These are phyloP conservation scores for Nomada ruficornis DNA, from an alignment of 2,888 invertebrate genomes.

Conservation along the genomic window DNA sequence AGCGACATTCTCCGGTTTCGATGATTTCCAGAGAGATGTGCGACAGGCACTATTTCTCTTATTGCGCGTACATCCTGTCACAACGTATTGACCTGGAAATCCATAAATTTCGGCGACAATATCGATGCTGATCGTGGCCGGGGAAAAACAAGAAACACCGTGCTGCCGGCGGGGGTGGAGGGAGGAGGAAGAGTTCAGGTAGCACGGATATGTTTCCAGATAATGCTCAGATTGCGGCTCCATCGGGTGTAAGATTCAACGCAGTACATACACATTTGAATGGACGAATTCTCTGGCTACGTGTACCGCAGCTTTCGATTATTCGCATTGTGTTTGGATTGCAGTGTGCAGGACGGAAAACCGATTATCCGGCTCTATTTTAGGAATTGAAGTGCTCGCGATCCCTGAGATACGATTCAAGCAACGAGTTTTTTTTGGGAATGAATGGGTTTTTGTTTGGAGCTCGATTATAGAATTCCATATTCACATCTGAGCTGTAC, in stretches of 20 bases:
- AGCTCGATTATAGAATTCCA: too few species aligned
- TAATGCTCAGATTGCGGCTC: slow-evolving; percentile 49
- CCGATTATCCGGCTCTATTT: neutral
- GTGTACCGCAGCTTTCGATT: neutral
- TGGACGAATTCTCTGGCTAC: neutral
- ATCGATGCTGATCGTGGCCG: slow-evolving; percentile 50
- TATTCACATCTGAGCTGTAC: too few species aligned
- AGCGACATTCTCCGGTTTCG: slow-evolving; percentile 20
- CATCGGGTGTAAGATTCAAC: slow-evolving; percentile 60
- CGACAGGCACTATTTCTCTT: slow-evolving; percentile 53
- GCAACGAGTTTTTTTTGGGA: too few species aligned
- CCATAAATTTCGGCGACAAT: slow-evolving; percentile 71
- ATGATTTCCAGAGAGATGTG: slow-evolving; percentile 46
- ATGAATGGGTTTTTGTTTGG: too few species aligned
- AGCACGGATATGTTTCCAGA: slow-evolving; percentile 43
- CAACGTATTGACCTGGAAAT: slow-evolving; percentile 72
- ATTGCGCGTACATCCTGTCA: slow-evolving; percentile 66
- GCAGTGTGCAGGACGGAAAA: neutral
- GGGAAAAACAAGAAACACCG: neutral
- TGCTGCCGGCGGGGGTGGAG: neutral
- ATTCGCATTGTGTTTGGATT: neutral
- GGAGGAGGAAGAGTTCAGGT: slow-evolving; percentile 22
- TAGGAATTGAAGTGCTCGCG: neutral
- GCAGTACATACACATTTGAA: slow-evolving; percentile 14
- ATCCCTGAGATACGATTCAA: too few species aligned